These are phyloP conservation scores for Hyphantria cunea DNA, from an alignment of 1,140 invertebrate species.

Conservation along the genomic window DNA sequence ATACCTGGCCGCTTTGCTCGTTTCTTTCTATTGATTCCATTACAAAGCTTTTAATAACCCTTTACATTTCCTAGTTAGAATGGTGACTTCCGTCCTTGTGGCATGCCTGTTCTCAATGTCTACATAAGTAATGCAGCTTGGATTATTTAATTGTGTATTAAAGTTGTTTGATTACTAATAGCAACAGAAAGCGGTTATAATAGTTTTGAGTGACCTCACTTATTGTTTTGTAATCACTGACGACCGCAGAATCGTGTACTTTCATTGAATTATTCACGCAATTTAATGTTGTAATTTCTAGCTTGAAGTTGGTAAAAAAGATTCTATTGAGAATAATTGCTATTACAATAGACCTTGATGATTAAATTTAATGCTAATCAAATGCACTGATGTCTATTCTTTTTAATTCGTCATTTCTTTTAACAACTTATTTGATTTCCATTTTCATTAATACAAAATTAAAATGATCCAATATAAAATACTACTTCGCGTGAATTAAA, in stretches of 20 bases:
- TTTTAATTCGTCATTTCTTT: slow-evolving; percentile 17
- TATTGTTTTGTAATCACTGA: slow-evolving; percentile 26
- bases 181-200: slow-evolving; percentile 17
- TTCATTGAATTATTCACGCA: slow-evolving; percentile 29
- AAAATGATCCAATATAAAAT: no score
- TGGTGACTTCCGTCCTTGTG: slow-evolving; percentile 5
- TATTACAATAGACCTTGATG: slow-evolving; percentile 18
- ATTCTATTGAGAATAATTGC: slow-evolving; percentile 17
- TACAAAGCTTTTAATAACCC: slow-evolving; percentile 15
- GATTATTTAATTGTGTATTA: slow-evolving; percentile 1
- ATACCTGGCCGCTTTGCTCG: slow-evolving; percentile 37
- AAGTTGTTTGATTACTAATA: slow-evolving; percentile 23
- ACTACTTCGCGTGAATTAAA: no score
- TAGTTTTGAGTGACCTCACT: slow-evolving; percentile 23
- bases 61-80: slow-evolving; percentile 23
- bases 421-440: no score
- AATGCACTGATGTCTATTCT: slow-evolving; percentile 23
- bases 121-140: slow-evolving; percentile 11
- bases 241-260: slow-evolving; percentile 5
- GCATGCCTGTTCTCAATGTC: slow-evolving; percentile 1
- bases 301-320: slow-evolving; percentile 24
- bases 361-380: slow-evolving; percentile 11
- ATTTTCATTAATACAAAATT: no score
- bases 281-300: slow-evolving; percentile 23
- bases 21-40: slow-evolving; percentile 48